Base-by-base conservation (phyloP, 2,113 vertebrate genomes). In the Sander vitreus region DNA sequence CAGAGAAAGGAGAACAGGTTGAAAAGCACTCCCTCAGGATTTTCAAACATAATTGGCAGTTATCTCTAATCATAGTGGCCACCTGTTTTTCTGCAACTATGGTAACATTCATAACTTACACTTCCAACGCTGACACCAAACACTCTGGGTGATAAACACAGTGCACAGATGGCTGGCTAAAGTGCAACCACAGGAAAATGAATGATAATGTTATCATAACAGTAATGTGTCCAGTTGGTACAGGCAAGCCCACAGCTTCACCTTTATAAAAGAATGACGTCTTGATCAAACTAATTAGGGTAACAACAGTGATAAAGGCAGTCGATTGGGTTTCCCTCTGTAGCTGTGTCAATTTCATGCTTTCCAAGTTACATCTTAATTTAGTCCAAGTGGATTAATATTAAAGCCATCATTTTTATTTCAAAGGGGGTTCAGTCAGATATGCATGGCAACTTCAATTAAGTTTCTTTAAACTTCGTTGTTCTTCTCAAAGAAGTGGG, bases 41-140 rank as follows among this genome's bases (percentile, higher is more conserved):
- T 85, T 83, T 81, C 82, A 59, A 62, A 67, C 78, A 87, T 93
- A 92, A 92, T 89, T 91, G 86, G 77, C 83, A 86, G 85, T 93
- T 90, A 93, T 89, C 86, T 84, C 79, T 88, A 91, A 94, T 94
- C 90, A 93, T 87, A 80, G 89, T 72, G 81, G 88, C 91, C 92
- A 92, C 93, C 93, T 93, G 93, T 93, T 91, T 89, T 85, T 71
- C 81, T 7, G 36, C 83, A 84, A 78, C 85, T 78, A 72, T 50
- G 73, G 79, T 76, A 83, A 88, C 88, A 85, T 85, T 85, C 84
- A 91, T 88, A 90, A 91, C 86, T 91, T 91, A 53, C 55, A 88
- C 70, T 90, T 87, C 83, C 67, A 74, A 47, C 10, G 12, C 78
- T 77, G 84, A 88, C 85, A 90, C 72, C 65, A 67, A 78, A 76